Conservation (phyloP, 2,888 invertebrate species). For the Frankliniella intonsa region DNA sequence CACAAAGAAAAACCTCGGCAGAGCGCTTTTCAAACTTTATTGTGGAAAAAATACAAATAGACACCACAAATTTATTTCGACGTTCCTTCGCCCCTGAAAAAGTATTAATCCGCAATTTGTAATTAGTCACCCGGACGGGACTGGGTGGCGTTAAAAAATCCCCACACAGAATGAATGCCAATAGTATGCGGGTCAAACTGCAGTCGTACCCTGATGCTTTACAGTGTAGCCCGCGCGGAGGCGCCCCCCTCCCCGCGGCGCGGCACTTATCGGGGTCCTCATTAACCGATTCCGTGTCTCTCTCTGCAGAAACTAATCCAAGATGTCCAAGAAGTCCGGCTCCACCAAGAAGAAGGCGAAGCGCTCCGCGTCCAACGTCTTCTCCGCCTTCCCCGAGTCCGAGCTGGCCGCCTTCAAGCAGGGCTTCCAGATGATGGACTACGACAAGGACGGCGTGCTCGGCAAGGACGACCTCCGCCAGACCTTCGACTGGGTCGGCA, state of each 20-base stretch:
- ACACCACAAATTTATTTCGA: too few relatives aligned
- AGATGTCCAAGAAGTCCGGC: slow-evolving; percentile 52
- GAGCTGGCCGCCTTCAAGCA: slow-evolving; percentile 94
- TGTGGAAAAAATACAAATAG: too few relatives aligned
- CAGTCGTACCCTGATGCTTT: too few relatives aligned
- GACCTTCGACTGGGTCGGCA: slow-evolving; percentile 88
- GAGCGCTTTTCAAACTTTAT: too few relatives aligned
- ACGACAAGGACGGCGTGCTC: slow-evolving; percentile 85
- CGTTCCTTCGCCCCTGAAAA: too few relatives aligned
- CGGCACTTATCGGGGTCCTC: not conserved
- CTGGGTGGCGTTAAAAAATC: too few relatives aligned
- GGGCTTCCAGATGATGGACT: slow-evolving; percentile 95
- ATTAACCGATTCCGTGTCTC: not conserved
- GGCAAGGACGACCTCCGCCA: slow-evolving; percentile 85
- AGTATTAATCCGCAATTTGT: too few relatives aligned
- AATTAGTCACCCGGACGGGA: too few relatives aligned
- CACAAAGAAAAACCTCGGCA: not conserved
- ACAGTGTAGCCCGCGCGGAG: not conserved
- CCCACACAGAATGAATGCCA: too few relatives aligned
- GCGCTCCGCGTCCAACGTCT: slow-evolving; percentile 90
- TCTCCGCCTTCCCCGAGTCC: slow-evolving; percentile 95
- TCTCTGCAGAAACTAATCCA: slow-evolving; percentile 21
- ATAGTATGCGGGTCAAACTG: too few relatives aligned
- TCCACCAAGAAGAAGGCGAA: slow-evolving; percentile 70
- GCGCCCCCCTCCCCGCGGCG: too few relatives aligned